Evolutionary conservation across 23 tunicate genomes (phyloP).

Genomic region (Styela clava): DNA sequence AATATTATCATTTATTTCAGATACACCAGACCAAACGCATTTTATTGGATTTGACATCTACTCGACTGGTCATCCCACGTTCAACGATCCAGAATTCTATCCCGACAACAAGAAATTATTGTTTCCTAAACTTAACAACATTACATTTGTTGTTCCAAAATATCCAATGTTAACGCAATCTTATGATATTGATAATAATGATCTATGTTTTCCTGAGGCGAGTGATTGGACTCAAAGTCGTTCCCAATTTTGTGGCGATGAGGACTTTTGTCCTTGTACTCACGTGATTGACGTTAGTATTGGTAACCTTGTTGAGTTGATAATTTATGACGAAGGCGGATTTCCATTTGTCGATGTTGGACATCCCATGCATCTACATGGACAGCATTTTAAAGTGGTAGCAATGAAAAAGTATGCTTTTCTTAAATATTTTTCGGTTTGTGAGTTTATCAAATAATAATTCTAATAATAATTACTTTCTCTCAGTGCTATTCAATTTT

Average conservation of each 20-base stretch:
- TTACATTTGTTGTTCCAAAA: conserved; percentile 33
- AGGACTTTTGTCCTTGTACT: conserved; percentile 44
- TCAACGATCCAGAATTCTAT: conserved; percentile 57
- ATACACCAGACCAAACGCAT: conserved; percentile 45
- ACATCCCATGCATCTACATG: conserved; percentile 96
- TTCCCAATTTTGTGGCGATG: neutral
- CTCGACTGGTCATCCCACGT: conserved; percentile 47
- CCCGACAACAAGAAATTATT: conserved; percentile 65
- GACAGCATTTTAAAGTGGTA: conserved; percentile 80
- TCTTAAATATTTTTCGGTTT: no score
- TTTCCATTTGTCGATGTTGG: conserved; percentile 66
- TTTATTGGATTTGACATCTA: conserved; percentile 88
- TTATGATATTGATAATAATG: conserved; percentile 24
- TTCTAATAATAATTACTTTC: no score
- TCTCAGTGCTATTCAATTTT: no score
- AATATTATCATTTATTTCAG: no score
- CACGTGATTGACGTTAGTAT: conserved; percentile 44
- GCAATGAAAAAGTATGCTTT: conserved; percentile 76
- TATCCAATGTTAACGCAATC: conserved; percentile 67
- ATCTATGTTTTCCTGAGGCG: conserved; percentile 40
- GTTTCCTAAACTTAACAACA: conserved; percentile 78
- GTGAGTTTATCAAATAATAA: no score
- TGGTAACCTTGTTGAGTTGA: conserved; percentile 59
- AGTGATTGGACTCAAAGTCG: neutral
- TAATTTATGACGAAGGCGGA: conserved; percentile 86